Evolutionary conservation across 2,797 vertebrate species (phyloP), one percentile per base, ranked within the genome.

Genomic region (Mormyrops attenuatus): DNA sequence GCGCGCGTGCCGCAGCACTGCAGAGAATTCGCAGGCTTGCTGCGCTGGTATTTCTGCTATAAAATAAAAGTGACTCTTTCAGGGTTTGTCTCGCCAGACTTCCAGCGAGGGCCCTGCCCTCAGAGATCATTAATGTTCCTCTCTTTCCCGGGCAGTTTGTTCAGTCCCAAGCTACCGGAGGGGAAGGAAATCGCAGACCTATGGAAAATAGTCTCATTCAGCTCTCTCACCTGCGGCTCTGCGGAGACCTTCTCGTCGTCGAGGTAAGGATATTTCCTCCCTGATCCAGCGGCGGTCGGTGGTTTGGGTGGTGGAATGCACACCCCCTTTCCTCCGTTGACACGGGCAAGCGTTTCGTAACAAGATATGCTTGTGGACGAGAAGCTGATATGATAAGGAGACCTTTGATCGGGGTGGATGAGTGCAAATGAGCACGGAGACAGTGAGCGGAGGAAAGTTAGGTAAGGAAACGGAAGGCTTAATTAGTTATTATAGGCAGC

Each of bases 311-410:
- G 30, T 82, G 55, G 50, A n/a, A 52, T 63, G 53, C 22, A 5
- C 20, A 13, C n/a, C 17, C 7, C 85, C 55, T 90, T 44, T 88
- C 17, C 77, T 20, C 50, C 30, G 55, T 53, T 89, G 60, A 92
- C 34, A 2, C 63, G 91, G 92, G 91, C 93, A 8, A 13, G 88
- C 94, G 92, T 93, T 94, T 93, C 91, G 91, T n/a, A 88, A 90
- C 87, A 89, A 63, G 92, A 90, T 77, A 85, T 15, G 4, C 92
- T 91, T 90, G 88, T 88, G 91, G 87, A 17, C 66, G 92, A 30
- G 91, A 41, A 91, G 92, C 92, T 92, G 89, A 92, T 85, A 89
- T 92, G 94, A 94, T 93, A 93, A 49, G 91, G 15, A 89, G 82
- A 88, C 77, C 66, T 92, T 93, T 92, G 90, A 88, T 93, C 90